Evolutionary conservation across 2,113 vertebrate species (phyloP), one percentile per base, ranked within the genome.

Genomic region (Gambusia holbrooki): DNA sequence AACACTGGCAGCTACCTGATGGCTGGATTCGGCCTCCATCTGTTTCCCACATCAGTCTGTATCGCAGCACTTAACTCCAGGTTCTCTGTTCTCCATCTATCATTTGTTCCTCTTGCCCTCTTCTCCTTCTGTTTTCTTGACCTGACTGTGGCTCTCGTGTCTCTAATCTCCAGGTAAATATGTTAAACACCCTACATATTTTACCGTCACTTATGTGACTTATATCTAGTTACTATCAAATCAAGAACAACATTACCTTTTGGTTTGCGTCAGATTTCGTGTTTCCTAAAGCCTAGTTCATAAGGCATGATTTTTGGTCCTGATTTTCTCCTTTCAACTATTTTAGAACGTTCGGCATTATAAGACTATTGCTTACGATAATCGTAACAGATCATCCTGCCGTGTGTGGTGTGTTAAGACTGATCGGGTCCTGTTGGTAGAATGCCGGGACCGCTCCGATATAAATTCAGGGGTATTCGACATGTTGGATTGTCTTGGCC

Each of bases 1-100:
- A 95, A 95, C 89, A 94, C 77, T 19, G 80, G 82, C 87, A 88
- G 90, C 92, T 93, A 95, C 92, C 93, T 89, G 85, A 93, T 87
- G 78, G 89, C 81, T 61, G 89, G 87, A 89, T 89, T 89, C 40
- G 78, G 79, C 86, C 79, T 81, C 88, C 89, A 94, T 94, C 91
- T 93, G 91, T 88, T 91, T 79, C 69, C 77, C 81, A 76, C 91
- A 90, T 89, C 88, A 92, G 78, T 67, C 83, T 66, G 78, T 42
- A 83, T 76, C 75, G 15, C 70, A 75, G 80, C 76, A 68, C 74
- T 80, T 28, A 79, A 76, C 82, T 82, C 66, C 42, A 48, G 3
- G 64, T 71, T 76, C 77, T 84, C 79, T 78, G 81, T 71, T 87
- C 87, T 81, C 71, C 40, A 45, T 86, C 80, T 82, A 62, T 79